Conservation (phyloP, 2,888 invertebrate genomes). For the Helicoverpa assulta region DNA sequence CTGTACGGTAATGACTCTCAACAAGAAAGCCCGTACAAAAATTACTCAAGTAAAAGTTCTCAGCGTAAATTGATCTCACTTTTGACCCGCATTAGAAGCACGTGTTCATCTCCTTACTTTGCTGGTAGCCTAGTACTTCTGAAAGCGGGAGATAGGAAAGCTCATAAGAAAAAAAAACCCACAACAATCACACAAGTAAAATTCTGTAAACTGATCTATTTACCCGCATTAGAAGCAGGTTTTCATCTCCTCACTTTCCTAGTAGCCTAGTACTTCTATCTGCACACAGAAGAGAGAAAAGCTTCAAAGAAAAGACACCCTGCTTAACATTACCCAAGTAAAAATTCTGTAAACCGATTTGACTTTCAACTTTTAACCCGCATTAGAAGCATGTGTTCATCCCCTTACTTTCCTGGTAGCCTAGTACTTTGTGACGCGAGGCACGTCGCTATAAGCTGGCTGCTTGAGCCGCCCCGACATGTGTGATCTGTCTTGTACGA, state of each 20-base stretch:
- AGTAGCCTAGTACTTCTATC: slow-evolving; percentile 28
- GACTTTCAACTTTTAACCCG: background rate
- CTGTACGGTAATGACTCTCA: no score
- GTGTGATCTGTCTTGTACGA: slow-evolving; percentile 47
- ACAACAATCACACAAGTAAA: background rate
- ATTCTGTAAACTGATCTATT: background rate
- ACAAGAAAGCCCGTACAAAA: no score
- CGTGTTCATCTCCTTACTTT: slow-evolving; percentile 40
- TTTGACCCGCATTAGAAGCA: background rate
- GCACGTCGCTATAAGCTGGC: slow-evolving; percentile 53
- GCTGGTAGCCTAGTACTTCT: slow-evolving; percentile 36
- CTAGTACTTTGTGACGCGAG: slow-evolving; percentile 41
- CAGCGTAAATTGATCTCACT: background rate
- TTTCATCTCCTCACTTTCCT: slow-evolving; percentile 40
- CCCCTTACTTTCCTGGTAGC: slow-evolving; percentile 36
- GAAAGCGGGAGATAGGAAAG: slow-evolving; percentile 20
- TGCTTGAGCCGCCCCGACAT: slow-evolving; percentile 48
- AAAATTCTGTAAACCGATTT: background rate
- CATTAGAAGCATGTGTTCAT: slow-evolving; percentile 20
- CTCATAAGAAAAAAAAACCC: background rate
- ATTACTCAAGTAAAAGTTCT: no score
- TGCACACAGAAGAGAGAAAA: no score
- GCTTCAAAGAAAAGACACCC: no score
- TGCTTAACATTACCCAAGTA: no score
- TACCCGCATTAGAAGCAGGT: background rate